Evolutionary conservation across 2,113 vertebrate species (phyloP).

Genomic region (Chrysemys picta): DNA sequence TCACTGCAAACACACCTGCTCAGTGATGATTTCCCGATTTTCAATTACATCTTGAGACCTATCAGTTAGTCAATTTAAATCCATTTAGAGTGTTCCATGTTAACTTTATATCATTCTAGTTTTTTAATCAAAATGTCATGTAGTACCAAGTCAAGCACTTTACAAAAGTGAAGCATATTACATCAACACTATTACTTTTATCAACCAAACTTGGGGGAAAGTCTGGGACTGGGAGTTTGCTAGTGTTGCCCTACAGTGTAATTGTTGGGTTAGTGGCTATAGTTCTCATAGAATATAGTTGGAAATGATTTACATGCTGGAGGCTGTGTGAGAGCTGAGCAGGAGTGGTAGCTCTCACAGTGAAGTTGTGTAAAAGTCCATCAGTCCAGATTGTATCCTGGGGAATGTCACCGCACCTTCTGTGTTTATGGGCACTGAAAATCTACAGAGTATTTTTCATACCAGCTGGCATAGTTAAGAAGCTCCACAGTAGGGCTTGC

Average conservation of each 20-base stretch:
- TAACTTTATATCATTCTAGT: too few species aligned
- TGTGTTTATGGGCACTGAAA: background rate
- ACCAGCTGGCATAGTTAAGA: background rate
- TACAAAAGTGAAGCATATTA: background rate
- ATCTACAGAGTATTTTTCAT: fast-evolving
- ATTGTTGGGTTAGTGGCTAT: background rate
- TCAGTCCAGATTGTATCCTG: too few species aligned
- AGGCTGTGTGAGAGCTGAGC: background rate
- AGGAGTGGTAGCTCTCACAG: too few species aligned
- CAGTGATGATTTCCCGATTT: background rate
- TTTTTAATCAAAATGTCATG: too few species aligned
- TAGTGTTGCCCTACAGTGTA: background rate
- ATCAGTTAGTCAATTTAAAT: background rate
- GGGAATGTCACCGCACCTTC: too few species aligned
- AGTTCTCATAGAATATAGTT: background rate
- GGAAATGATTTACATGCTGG: background rate
- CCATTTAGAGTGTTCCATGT: background rate
- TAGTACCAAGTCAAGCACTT: background rate
- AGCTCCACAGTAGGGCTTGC: background rate
- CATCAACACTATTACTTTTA: background rate
- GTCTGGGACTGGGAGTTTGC: background rate
- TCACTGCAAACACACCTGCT: background rate
- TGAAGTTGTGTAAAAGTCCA: too few species aligned
- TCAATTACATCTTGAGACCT: background rate
- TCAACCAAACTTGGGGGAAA: background rate